A percentile compares a stretch with the other conserved stretches of the same genome.
phyloP scores from a whole-genome alignment of 2,113 vertebrate species.

The Spilogale gracilis region DNA sequence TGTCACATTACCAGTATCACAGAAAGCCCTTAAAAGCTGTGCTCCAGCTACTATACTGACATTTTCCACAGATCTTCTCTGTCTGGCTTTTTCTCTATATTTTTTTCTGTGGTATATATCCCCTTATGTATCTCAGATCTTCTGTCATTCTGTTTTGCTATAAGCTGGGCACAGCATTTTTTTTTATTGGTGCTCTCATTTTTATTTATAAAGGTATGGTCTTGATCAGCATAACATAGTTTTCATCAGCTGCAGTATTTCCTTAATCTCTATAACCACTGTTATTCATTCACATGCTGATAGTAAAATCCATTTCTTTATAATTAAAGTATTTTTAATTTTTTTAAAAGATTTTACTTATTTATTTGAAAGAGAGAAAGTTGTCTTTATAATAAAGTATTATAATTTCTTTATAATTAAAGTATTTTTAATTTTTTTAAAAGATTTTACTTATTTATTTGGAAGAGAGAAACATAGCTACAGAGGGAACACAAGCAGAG shows the following conservation, averaged over 20 bases:
- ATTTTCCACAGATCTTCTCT: background rate
- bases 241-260: background rate
- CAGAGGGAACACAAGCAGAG: too few species aligned
- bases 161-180: background rate
- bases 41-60: background rate
- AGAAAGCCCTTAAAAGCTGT: background rate
- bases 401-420: too few species aligned
- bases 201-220: background rate
- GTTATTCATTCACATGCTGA: background rate
- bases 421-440: too few species aligned
- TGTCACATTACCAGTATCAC: background rate
- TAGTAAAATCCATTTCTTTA: background rate
- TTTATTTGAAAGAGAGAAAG: too few species aligned
- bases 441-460: too few species aligned
- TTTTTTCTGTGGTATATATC: background rate
- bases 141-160: conserved; percentile 1
- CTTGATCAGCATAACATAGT: background rate
- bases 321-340: conserved; percentile 24
- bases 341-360: too few species aligned
- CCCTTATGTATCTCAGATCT: background rate
- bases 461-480: too few species aligned
- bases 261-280: background rate
- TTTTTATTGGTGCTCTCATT: background rate
- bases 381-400: too few species aligned
- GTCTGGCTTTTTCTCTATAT: background rate